Evolutionary conservation across 2,888 invertebrate species (phyloP).

Genomic region (Ametastegia equiseti): DNA sequence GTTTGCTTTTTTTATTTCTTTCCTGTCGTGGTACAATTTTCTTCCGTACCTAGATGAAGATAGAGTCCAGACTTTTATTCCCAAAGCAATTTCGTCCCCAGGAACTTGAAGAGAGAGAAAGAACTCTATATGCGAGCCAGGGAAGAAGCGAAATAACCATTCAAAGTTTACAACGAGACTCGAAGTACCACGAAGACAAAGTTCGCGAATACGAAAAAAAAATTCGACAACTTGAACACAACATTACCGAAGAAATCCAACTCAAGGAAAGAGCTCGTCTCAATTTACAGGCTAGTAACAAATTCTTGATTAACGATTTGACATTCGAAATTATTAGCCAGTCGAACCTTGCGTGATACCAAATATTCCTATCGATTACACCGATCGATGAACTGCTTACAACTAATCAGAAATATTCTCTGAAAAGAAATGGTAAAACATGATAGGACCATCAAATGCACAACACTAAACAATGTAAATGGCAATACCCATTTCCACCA

Average conservation of each 20-base stretch:
- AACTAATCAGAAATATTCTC: not conserved
- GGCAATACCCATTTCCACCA: no score
- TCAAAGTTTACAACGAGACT: constrained; percentile 86
- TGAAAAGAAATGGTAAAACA: not conserved
- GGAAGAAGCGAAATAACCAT: constrained; percentile 85
- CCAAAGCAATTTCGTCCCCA: constrained; percentile 68
- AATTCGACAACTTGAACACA: constrained; percentile 84
- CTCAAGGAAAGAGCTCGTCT: constrained; percentile 84
- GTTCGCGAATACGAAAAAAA: constrained; percentile 87
- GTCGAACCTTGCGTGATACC: not conserved
- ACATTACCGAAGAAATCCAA: constrained; percentile 85
- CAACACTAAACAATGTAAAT: not conserved
- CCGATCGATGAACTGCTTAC: constrained; percentile 13
- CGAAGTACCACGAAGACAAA: constrained; percentile 86
- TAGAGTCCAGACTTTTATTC: constrained; percentile 1
- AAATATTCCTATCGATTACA: not conserved
- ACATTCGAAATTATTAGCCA: not conserved
- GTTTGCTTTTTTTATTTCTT: not conserved
- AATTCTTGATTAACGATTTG: not conserved
- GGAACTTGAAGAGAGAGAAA: constrained; percentile 88
- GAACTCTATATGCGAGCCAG: constrained; percentile 81
- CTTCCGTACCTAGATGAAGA: no score
- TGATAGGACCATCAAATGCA: not conserved
- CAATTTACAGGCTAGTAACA: constrained; percentile 65
- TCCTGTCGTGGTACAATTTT: not conserved